These are phyloP conservation scores for Chaetodon trifascialis DNA, from an alignment of 2,113 vertebrate genomes.

Conservation along the genomic window DNA sequence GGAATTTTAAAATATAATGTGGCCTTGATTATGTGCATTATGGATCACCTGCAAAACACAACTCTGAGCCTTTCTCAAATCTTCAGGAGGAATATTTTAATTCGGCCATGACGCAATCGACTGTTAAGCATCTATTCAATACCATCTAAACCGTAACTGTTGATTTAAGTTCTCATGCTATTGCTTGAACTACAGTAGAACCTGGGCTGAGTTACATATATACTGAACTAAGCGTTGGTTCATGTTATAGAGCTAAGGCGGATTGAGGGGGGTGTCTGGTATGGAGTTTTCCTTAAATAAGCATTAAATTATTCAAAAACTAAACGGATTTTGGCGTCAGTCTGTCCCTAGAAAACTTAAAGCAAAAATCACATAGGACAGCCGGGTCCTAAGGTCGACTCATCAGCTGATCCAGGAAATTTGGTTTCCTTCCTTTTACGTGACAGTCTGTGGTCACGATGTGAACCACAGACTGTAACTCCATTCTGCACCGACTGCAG, in stretches of 20 bases:
- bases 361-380: not conserved
- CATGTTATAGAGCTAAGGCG: not conserved
- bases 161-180: not conserved
- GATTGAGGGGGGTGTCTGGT: too few relatives aligned
- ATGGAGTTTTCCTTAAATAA: not conserved
- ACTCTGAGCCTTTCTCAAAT: not conserved
- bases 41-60: not conserved
- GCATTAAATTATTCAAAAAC: not conserved
- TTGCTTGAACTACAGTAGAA: not conserved
- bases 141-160: too few relatives aligned
- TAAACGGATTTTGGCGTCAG: too few relatives aligned
- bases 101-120: not conserved
- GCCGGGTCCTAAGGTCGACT: slow-evolving; percentile 30
- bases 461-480: too few relatives aligned
- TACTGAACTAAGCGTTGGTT: not conserved
- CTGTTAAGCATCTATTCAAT: not conserved
- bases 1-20: not conserved
- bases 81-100: not conserved
- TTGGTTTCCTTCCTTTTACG: not conserved
- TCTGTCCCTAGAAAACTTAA: too few relatives aligned
- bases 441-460: not conserved
- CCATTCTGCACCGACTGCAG: not conserved
- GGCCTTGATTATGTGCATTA: not conserved
- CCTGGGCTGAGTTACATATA: not conserved
- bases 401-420: slow-evolving; percentile 46